phyloP scores from a whole-genome alignment of 2,797 vertebrate species.

The Coreius guichenoti region DNA sequence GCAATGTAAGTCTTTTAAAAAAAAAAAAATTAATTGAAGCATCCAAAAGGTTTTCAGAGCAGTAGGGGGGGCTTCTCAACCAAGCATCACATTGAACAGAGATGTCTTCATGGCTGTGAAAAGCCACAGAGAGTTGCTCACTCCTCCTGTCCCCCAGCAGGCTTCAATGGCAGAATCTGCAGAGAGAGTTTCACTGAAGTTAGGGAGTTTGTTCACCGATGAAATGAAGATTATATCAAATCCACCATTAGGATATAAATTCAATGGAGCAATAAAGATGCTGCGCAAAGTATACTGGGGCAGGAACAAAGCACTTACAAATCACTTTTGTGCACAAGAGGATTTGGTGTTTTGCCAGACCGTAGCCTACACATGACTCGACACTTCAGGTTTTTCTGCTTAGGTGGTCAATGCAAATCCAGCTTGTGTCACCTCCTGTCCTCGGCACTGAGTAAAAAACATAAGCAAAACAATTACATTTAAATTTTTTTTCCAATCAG shows the following conservation, averaged over 20 bases:
- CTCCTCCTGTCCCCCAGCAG: neutral
- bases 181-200: conserved; percentile 29
- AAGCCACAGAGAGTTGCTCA: conserved; percentile 15
- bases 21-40: conserved; percentile 6
- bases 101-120: conserved; percentile 22
- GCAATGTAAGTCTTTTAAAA: conserved; percentile 18
- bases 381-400: neutral
- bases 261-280: conserved; percentile 7
- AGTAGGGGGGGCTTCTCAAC: conserved; percentile 17
- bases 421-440: neutral
- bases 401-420: neutral
- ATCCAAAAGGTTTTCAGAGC: conserved; percentile 19
- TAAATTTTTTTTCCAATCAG: no score
- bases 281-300: neutral
- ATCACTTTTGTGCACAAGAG: neutral
- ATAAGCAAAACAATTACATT: neutral
- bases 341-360: neutral
- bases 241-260: neutral
- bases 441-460: neutral
- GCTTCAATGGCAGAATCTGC: conserved; percentile 30
- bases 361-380: neutral
- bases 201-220: neutral
- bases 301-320: neutral
- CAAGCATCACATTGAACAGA: conserved; percentile 8
- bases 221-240: conserved; percentile 7